phyloP scores from a whole-genome alignment of 2,888 invertebrate genomes.

The Colostygia pectinataria region DNA sequence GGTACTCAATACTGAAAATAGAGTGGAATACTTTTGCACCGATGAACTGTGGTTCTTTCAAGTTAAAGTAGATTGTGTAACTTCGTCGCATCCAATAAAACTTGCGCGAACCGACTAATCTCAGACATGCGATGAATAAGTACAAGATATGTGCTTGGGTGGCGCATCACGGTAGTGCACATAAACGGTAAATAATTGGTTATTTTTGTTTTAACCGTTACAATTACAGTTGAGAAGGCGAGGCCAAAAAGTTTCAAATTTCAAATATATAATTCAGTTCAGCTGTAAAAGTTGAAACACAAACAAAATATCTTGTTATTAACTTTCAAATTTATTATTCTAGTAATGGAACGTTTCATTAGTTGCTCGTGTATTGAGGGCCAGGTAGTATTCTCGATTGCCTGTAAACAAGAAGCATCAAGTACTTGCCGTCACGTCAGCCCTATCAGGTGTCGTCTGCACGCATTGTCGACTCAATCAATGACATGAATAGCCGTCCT shows the following conservation, averaged over 20 bases:
- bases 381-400: conserved; percentile 20
- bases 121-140: conserved; percentile 40
- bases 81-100: conserved; percentile 41
- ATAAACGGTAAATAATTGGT: neutral
- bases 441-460: conserved; percentile 24
- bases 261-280: too few relatives aligned
- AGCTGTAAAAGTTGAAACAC: too few relatives aligned
- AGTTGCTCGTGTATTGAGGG: too few relatives aligned
- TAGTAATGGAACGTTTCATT: too few relatives aligned
- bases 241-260: too few relatives aligned
- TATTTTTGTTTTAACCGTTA: too few relatives aligned
- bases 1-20: neutral
- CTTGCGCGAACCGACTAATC: conserved; percentile 38
- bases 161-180: neutral
- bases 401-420: conserved; percentile 26
- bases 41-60: conserved; percentile 17
- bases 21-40: neutral
- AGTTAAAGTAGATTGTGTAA: conserved; percentile 38
- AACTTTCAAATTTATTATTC: too few relatives aligned
- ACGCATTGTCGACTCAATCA: conserved; percentile 31
- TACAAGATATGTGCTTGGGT: conserved; percentile 21
- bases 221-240: too few relatives aligned
- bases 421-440: conserved; percentile 24
- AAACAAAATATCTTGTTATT: too few relatives aligned
- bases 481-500: conserved; percentile 20